phyloP scores from a whole-genome alignment of 2,797 vertebrate species.

The Oceanodroma leucorhoa region DNA sequence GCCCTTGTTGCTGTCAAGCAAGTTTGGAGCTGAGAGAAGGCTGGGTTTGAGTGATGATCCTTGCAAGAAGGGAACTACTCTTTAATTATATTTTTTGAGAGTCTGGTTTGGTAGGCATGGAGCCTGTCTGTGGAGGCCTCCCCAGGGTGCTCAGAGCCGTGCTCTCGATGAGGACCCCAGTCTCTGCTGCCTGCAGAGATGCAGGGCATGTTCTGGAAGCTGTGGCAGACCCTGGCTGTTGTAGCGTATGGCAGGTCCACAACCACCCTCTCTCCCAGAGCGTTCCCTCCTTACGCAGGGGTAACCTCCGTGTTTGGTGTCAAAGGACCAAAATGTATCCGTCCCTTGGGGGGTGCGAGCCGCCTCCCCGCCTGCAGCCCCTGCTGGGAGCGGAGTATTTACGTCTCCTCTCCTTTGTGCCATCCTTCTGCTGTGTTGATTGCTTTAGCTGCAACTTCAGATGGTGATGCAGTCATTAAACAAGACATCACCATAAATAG shows the following conservation, averaged over 20 bases:
- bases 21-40: background rate
- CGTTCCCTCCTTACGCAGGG: rapidly evolving
- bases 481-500: background rate
- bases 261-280: background rate
- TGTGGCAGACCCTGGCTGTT: background rate
- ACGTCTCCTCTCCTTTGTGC: background rate
- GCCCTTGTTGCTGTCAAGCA: background rate
- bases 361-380: background rate
- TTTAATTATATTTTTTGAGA: background rate
- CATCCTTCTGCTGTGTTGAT: background rate
- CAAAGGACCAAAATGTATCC: background rate
- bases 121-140: background rate
- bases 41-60: background rate
- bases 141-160: background rate
- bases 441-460: background rate
- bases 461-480: background rate
- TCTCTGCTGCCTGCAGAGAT: background rate
- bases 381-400: background rate
- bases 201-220: background rate
- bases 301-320: background rate
- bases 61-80: background rate
- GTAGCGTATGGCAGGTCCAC: background rate
- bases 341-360: background rate
- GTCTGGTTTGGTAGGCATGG: background rate
- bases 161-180: rapidly evolving